Conservation (phyloP, 2,888 invertebrate genomes). For the Torymus auratus region DNA sequence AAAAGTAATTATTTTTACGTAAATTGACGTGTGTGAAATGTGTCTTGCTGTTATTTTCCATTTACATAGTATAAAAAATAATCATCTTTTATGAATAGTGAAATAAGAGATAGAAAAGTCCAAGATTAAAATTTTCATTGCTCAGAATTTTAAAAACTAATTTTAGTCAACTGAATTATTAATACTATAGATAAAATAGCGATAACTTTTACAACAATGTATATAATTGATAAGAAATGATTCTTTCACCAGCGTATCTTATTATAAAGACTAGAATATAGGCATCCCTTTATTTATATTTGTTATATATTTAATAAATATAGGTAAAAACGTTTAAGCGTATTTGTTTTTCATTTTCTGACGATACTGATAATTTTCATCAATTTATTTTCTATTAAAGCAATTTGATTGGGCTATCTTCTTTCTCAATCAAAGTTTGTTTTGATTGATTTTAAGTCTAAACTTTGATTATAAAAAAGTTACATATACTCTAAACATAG, state of each 20-base stretch:
- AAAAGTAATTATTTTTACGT: too few species aligned
- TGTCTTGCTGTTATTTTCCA: too few species aligned
- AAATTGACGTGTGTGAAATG: too few species aligned
- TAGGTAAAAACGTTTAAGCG: constrained; percentile 55
- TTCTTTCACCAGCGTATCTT: not conserved
- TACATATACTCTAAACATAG: not conserved
- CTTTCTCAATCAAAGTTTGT: not conserved
- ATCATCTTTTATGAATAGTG: too few species aligned
- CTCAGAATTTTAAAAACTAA: too few species aligned
- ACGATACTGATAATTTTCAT: constrained; percentile 17
- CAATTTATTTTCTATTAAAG: constrained; percentile 17
- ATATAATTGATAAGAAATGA: constrained; percentile 21
- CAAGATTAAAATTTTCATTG: too few species aligned
- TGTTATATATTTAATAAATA: constrained; percentile 11
- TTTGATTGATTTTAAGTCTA: not conserved
- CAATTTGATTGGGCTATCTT: constrained; percentile 32
- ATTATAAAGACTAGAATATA: constrained; percentile 50
- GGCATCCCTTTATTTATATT: constrained; percentile 20
- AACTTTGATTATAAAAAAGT: not conserved
- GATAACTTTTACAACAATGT: constrained; percentile 9
- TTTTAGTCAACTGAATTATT: too few species aligned
- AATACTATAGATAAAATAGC: constrained; percentile 11
- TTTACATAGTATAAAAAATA: too few species aligned
- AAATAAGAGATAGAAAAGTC: too few species aligned
- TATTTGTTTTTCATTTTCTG: constrained; percentile 44